Base-by-base conservation (phyloP, 2,797 vertebrate genomes). In the Sciurus vulgaris region DNA sequence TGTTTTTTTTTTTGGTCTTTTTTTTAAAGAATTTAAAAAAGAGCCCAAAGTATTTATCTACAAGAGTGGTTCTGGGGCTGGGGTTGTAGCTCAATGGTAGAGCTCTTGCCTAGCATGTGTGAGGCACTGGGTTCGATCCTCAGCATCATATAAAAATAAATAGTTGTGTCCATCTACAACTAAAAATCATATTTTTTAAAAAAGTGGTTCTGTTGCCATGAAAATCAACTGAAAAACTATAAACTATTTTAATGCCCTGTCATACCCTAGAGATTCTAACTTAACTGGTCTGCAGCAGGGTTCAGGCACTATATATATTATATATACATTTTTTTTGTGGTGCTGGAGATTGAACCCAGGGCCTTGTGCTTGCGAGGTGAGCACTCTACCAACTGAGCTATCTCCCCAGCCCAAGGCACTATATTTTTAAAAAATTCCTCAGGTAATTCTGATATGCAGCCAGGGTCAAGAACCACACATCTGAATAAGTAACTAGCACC, bases 11-110 rank as follows among this genome's bases (percentile, higher is more conserved):
- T 82, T 30, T 59, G 77, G 51, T 17, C 70, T n/a, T 3, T 47
- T 91, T 93, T 78, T 93, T 78, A 51, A 88, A 69, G 51, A 81
- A 61, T n/a, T 56, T 59, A 49, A 86, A 88, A 82, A 81, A 67
- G 35, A 73, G 38, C 73, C 33, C 47, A 49, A 38, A 28, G 28
- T 61, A 7, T 81, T 87, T 54, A 81, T 20, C n/a, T 90, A n/a
- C 67, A 91, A 76, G 5, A 26, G 11, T 7, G 7, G 69, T 54
- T 86, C 56, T 61, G 22, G 56, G 56, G 0, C 24, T 59, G 22
- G 56, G 9, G 56, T 26, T 24, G 56, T 59, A 11, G 56, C 59
- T 61, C 59, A 61, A 24, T 26, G 24, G 59, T 61, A 26, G 8
- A 61, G 24, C 18, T 2, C 59, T 61, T 26, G 59, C 59, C 22